Base-by-base conservation (phyloP, 1,140 invertebrate genomes). In the Drosophila rufa region DNA sequence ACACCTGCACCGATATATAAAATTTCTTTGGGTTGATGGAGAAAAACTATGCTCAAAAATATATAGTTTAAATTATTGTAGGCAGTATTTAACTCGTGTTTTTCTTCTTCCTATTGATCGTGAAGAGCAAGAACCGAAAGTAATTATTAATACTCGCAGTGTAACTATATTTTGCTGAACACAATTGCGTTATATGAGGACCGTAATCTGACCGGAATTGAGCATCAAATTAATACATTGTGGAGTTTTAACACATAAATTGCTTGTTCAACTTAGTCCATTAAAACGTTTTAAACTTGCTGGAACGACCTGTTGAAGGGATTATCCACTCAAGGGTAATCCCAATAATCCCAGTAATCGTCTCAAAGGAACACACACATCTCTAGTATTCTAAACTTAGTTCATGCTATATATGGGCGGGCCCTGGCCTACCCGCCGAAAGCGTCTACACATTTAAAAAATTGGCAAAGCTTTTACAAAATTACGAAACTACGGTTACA, bases 1-100 rank as follows among this genome's bases (percentile, higher is more conserved):
- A 80, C 89, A 78, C 89, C 89, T 91, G 89, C 89, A 91, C 89
- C 89, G 89, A 91, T 91, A 91, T 82, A 76, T 75, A 78, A 73
- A 82, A 87, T 81, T 80, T 68, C 8, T 57, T 47, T 59, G 70
- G 70, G 42, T 79, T 38, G 53, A 48, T 62, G 50, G 40, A 19
- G 43, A 42, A 55, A 25, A 58, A 62, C 60, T 65, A 80, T 48
- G 40, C 25, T 51, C 40, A 58, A 71, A 67, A 66, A 30, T 57
- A 66, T 36, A 53, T 42, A 69, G 79, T 57, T 17, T 22, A 68
- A 48, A 61, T 40, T 33, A 53, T 80, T 79, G 30, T 76, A 69
- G 80, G 84, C 84, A 89, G 84, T 87, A 71, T 79, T 62, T 65
- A 62, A 57, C 27, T 40, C 55, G 27, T 56, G 30, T 38, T 71